Conservation (phyloP, 2,113 vertebrate genomes). For the Ovibos moschatus region DNA sequence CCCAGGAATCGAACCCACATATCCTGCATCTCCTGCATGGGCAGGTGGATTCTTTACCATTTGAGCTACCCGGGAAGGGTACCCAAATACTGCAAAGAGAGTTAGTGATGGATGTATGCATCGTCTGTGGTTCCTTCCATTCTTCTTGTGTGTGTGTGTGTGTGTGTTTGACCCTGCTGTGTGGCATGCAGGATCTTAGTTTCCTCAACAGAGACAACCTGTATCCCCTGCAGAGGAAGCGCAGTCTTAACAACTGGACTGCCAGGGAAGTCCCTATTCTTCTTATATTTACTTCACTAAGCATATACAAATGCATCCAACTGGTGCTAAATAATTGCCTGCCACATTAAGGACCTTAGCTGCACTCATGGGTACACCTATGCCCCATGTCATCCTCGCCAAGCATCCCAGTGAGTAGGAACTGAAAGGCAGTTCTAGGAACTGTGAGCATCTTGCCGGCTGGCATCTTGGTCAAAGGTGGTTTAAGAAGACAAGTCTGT, state of each 20-base stretch:
- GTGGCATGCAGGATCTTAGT: neutral
- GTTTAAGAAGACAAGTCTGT: neutral
- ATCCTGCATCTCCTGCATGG: neutral
- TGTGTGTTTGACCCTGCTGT: neutral
- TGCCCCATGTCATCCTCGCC: rapidly evolving
- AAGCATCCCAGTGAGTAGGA: neutral
- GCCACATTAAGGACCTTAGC: rapidly evolving
- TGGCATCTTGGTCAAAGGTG: rapidly evolving
- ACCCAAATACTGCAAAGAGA: rapidly evolving
- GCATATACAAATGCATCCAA: neutral
- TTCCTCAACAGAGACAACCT: neutral
- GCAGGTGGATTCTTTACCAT: neutral
- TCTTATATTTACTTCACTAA: rapidly evolving
- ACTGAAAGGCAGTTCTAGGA: neutral
- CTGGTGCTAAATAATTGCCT: too few species aligned
- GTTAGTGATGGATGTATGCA: rapidly evolving
- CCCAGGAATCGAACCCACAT: neutral
- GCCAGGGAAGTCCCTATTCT: neutral
- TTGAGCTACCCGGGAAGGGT: neutral
- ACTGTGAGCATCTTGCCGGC: rapidly evolving
- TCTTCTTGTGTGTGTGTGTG: neutral
- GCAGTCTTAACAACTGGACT: neutral
- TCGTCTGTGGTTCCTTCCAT: neutral
- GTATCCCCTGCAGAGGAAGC: neutral
- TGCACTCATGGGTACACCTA: rapidly evolving